Percentiles rank a stretch among this genome's conserved stretches.
Evolutionary conservation across 2,797 vertebrate species (phyloP).

Genomic region (Ctenopoma multispine): DNA sequence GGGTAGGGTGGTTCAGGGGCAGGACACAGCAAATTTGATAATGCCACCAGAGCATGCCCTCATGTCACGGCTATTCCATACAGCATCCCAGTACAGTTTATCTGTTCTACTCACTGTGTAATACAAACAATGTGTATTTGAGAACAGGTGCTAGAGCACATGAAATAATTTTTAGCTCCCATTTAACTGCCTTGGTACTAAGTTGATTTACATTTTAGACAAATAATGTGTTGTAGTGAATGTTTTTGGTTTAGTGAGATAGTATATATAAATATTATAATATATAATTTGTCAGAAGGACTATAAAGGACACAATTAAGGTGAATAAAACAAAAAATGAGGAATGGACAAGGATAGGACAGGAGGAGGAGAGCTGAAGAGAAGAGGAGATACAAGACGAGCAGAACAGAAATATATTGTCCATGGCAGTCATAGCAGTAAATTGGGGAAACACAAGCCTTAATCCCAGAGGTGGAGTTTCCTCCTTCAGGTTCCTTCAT

Average conservation of each 20-base stretch:
- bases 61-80: slow-evolving; percentile 35
- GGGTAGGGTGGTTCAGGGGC: slow-evolving; percentile 90
- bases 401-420: slow-evolving; percentile 73
- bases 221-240: too few species aligned
- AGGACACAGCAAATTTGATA: slow-evolving; percentile 93
- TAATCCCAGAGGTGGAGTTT: slow-evolving; percentile 79
- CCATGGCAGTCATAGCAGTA: slow-evolving; percentile 58
- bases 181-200: not conserved
- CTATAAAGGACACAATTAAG: not conserved
- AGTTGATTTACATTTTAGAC: not conserved
- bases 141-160: not conserved
- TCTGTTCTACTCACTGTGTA: slow-evolving; percentile 2
- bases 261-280: too few species aligned
- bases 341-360: not conserved
- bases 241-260: too few species aligned
- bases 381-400: slow-evolving; percentile 47
- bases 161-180: not conserved
- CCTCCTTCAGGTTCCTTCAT: slow-evolving; percentile 75
- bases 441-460: slow-evolving; percentile 75
- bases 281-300: not conserved
- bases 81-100: slow-evolving; percentile 19
- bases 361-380: slow-evolving; percentile 17
- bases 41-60: slow-evolving; percentile 85
- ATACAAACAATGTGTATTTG: not conserved
- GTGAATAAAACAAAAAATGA: slow-evolving; percentile 5